Evolutionary conservation across 2,888 invertebrate genomes (phyloP).

Genomic region (Liodrosophila aerea): DNA sequence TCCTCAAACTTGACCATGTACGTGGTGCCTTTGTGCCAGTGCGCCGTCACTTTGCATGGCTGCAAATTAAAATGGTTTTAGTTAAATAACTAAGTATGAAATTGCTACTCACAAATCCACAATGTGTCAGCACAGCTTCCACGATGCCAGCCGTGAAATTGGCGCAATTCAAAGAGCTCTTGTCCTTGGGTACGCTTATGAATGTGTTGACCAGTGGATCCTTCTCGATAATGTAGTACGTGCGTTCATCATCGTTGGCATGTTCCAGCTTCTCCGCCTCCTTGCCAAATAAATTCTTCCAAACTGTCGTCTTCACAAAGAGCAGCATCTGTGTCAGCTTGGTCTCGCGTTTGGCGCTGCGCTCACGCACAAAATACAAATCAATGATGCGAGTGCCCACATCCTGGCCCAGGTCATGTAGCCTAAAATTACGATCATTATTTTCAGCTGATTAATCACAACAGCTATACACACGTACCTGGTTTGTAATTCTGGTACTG

Average conservation of each 20-base stretch:
- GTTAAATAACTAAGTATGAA: background rate
- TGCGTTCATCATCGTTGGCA: conserved; percentile 98
- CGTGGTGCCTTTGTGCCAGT: conserved; percentile 99
- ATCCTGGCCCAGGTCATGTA: conserved; percentile 96
- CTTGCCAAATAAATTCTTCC: conserved; percentile 99
- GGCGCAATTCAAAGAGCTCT: conserved; percentile 98
- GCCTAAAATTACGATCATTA: conserved; percentile 85
- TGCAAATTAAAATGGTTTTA: conserved; percentile 83
- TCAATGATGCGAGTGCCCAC: conserved; percentile 97
- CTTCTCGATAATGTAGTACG: conserved; percentile 99
- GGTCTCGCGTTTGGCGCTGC: conserved; percentile 96
- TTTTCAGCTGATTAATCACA: background rate
- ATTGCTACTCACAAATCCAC: conserved; percentile 94
- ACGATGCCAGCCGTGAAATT: conserved; percentile 99
- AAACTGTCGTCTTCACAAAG: conserved; percentile 97
- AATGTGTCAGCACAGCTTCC: conserved; percentile 95
- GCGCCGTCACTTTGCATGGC: conserved; percentile 98
- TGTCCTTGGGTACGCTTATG: conserved; percentile 99
- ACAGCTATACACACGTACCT: conserved; percentile 85
- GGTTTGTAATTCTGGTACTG: conserved; percentile 96
- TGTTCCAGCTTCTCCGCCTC: conserved; percentile 99
- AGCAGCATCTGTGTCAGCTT: conserved; percentile 96
- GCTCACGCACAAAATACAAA: conserved; percentile 95
- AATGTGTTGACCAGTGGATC: conserved; percentile 98
- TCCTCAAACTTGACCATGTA: conserved; percentile 99